Evolutionary conservation across 1,140 invertebrate species (phyloP).

Genomic region (Lucilia cuprina): DNA sequence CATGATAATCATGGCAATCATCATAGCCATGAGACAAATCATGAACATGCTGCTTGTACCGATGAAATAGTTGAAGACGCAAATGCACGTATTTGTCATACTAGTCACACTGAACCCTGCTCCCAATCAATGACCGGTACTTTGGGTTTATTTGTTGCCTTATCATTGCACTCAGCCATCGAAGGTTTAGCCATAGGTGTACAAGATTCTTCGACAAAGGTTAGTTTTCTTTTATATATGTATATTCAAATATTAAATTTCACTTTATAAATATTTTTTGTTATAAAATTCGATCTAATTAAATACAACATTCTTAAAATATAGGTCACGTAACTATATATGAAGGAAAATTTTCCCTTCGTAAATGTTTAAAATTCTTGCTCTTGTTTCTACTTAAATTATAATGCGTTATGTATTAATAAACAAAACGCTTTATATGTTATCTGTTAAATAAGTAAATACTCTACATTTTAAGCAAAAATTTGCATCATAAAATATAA

Average conservation of each 20-base stretch:
- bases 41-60: constrained; percentile 41
- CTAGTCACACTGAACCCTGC: constrained; percentile 70
- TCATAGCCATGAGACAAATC: not conserved
- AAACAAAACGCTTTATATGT: not conserved
- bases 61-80: constrained; percentile 61
- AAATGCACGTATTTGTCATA: constrained; percentile 70
- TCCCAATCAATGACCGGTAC: constrained; percentile 66
- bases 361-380: too few relatives aligned
- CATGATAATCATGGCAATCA: not conserved
- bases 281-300: too few relatives aligned
- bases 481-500: not conserved
- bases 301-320: too few relatives aligned
- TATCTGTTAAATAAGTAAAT: not conserved
- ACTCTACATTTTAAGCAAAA: too few relatives aligned
- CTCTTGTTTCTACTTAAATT: too few relatives aligned
- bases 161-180: constrained; percentile 79
- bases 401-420: not conserved
- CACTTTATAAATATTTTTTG: too few relatives aligned
- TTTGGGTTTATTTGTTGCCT: constrained; percentile 72
- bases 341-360: too few relatives aligned
- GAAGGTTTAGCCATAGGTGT: constrained; percentile 86
- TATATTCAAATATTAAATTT: too few relatives aligned
- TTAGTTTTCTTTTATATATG: constrained; percentile 38
- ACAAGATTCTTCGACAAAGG: constrained; percentile 71
- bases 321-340: too few relatives aligned